phyloP scores from a whole-genome alignment of 2,797 vertebrate genomes.

The Macroramphosus scolopax region DNA sequence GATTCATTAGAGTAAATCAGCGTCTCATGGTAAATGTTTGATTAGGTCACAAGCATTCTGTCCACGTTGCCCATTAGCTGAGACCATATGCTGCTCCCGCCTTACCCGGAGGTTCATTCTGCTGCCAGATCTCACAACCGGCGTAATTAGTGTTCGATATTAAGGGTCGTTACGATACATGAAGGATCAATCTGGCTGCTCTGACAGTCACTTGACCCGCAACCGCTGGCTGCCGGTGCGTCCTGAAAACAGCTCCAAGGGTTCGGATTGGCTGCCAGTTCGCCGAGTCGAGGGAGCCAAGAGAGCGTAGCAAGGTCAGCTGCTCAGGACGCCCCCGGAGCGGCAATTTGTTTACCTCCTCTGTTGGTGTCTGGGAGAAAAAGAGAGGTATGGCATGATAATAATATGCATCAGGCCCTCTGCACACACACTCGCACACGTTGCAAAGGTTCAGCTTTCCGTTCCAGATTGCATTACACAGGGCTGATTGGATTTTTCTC shows the following conservation, averaged over 20 bases:
- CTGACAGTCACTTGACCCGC: slow-evolving; percentile 11
- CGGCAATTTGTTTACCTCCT: slow-evolving; percentile 51
- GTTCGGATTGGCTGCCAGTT: slow-evolving; percentile 11
- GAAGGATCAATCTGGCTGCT: slow-evolving; percentile 27
- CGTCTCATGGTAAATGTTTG: slow-evolving; percentile 49
- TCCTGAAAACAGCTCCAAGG: slow-evolving; percentile 8
- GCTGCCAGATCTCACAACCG: slow-evolving; percentile 20
- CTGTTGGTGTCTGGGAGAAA: slow-evolving; percentile 17
- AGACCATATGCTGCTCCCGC: slow-evolving; percentile 13
- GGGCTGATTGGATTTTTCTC: slow-evolving; percentile 73
- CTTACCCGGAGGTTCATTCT: slow-evolving; percentile 18
- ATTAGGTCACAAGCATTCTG: slow-evolving; percentile 40
- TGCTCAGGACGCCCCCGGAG: slow-evolving; percentile 32
- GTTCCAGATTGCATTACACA: slow-evolving; percentile 71
- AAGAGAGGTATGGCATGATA: slow-evolving; percentile 35
- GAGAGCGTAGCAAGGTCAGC: slow-evolving; percentile 56
- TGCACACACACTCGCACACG: slow-evolving; percentile 28
- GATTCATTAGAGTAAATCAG: slow-evolving; percentile 47
- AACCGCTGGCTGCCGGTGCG: slow-evolving; percentile 2
- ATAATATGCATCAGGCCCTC: slow-evolving; percentile 50
- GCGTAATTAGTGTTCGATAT: slow-evolving; percentile 40
- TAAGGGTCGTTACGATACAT: slow-evolving; percentile 31
- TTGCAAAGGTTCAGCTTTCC: slow-evolving; percentile 57
- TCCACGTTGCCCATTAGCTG: too few species aligned
- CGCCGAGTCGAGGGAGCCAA: slow-evolving; percentile 26